Percentiles rank a stretch among this genome's conserved stretches.
Evolutionary conservation across 2,113 vertebrate species (phyloP).

Genomic region (Prolemur simus): DNA sequence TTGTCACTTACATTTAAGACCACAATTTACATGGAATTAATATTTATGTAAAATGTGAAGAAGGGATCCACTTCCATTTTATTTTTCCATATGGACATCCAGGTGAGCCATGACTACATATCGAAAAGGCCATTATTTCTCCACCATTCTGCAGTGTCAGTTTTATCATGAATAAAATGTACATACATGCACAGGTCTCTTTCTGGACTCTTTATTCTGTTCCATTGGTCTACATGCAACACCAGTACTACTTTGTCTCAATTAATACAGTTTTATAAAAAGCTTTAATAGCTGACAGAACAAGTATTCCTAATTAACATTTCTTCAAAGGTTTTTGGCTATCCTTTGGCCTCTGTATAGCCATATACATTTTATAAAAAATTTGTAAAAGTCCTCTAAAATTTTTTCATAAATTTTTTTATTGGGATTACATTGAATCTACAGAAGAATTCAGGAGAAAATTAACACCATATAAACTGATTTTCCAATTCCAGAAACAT

Average conservation of each 20-base stretch:
- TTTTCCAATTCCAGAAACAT: neutral
- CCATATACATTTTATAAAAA: neutral
- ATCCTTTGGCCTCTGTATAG: neutral
- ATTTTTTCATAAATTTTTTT: neutral
- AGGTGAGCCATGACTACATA: neutral
- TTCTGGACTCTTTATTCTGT: neutral
- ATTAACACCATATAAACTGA: neutral
- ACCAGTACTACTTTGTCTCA: neutral
- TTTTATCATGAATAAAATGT: neutral
- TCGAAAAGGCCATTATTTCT: neutral
- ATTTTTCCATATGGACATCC: neutral
- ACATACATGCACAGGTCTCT: neutral
- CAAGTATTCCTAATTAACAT: neutral
- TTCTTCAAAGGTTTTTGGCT: neutral
- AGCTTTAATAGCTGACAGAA: neutral
- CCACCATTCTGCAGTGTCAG: neutral
- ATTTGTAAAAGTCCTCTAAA: neutral
- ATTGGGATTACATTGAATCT: neutral
- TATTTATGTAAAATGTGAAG: neutral
- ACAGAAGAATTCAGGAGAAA: neutral
- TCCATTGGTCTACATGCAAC: neutral
- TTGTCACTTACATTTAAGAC: neutral
- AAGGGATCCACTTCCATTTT: neutral
- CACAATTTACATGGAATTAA: neutral
- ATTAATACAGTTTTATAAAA: neutral